These are phyloP conservation scores for Vulpes lagopus DNA, from an alignment of 2,113 vertebrate species.

Conservation along the genomic window DNA sequence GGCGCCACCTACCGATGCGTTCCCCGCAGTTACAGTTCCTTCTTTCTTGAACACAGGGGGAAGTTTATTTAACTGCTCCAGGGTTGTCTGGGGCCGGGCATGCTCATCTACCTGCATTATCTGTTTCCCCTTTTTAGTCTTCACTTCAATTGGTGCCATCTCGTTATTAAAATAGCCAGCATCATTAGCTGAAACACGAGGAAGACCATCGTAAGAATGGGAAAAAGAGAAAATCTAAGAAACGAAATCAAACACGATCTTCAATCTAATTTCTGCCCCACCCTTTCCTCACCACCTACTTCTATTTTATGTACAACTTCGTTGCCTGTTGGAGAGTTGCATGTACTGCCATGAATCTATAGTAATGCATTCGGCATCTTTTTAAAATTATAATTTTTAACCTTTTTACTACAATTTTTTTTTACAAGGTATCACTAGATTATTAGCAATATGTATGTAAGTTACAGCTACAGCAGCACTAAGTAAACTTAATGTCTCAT, in stretches of 20 bases:
- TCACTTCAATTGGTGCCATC: conserved; percentile 96
- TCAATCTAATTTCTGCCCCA: not conserved
- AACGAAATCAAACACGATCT: not conserved
- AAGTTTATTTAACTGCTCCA: conserved; percentile 95
- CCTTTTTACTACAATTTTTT: not conserved
- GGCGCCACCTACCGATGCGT: conserved; percentile 92
- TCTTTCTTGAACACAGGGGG: conserved; percentile 95
- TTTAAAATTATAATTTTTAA: not conserved
- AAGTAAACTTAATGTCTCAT: not conserved
- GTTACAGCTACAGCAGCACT: not conserved
- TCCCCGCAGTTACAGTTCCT: conserved; percentile 96
- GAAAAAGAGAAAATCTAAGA: not conserved
- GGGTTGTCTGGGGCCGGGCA: conserved; percentile 94
- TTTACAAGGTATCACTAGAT: not conserved
- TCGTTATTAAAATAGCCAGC: conserved; percentile 93
- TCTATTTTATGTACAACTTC: not conserved
- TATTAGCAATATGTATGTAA: not conserved
- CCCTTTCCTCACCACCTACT: not conserved
- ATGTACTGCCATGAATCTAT: not conserved
- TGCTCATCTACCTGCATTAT: conserved; percentile 95
- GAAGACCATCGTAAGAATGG: conserved; percentile 8
- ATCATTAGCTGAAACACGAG: conserved; percentile 90
- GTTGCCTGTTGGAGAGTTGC: not conserved
- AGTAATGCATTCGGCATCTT: not conserved
- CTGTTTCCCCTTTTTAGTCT: conserved; percentile 94